phyloP scores from a whole-genome alignment of 2,888 invertebrate genomes.

The Sylvicola fuscatus region DNA sequence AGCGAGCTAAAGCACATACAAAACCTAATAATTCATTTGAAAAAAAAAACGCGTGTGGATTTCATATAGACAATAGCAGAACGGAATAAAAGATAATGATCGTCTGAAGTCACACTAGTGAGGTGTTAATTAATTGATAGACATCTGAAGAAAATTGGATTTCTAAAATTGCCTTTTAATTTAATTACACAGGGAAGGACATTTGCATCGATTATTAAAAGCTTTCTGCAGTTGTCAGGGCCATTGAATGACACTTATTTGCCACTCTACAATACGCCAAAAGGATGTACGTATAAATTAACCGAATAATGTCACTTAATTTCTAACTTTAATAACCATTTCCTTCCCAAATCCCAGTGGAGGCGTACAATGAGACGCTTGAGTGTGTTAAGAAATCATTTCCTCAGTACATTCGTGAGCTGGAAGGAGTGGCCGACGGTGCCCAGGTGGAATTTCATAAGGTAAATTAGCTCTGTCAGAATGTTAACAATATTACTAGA shows the following conservation, averaged over 20 bases:
- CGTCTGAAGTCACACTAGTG: too few relatives aligned
- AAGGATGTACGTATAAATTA: constrained; percentile 30
- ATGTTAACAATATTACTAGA: neutral
- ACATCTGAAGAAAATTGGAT: too few relatives aligned
- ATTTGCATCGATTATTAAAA: constrained; percentile 51
- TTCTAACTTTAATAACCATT: too few relatives aligned
- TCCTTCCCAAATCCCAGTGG: constrained; percentile 12
- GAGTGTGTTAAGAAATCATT: constrained; percentile 42
- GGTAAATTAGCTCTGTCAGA: constrained; percentile 27
- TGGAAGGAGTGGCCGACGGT: constrained; percentile 72
- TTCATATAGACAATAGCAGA: too few relatives aligned
- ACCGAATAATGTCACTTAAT: too few relatives aligned
- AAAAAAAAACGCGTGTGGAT: too few relatives aligned
- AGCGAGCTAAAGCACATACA: too few relatives aligned
- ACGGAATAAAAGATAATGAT: too few relatives aligned
- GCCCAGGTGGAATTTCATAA: constrained; percentile 64
- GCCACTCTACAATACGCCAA: constrained; percentile 45
- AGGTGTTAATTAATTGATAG: too few relatives aligned
- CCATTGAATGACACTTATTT: constrained; percentile 47
- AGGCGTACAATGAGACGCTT: constrained; percentile 55
- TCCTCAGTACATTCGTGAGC: constrained; percentile 65
- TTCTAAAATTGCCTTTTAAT: too few relatives aligned
- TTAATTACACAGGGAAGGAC: constrained; percentile 45
- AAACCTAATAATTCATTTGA: too few relatives aligned
- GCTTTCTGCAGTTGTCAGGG: constrained; percentile 35